These are phyloP conservation scores for Scyliorhinus canicula DNA, from an alignment of 2,797 vertebrate genomes.

Conservation along the genomic window DNA sequence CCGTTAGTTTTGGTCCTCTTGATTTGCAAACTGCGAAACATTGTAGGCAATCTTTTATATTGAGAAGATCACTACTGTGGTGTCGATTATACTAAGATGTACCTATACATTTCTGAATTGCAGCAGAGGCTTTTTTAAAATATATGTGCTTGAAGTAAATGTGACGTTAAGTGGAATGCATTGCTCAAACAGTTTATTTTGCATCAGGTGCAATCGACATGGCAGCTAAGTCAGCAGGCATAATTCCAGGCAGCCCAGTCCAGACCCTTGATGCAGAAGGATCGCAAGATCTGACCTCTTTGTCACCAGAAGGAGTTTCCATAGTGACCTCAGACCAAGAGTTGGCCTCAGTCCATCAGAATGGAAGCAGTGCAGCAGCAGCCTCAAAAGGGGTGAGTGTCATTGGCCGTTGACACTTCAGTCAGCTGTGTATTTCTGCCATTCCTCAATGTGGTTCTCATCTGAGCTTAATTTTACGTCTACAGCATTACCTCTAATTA, in stretches of 20 bases:
- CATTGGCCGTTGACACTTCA: neutral
- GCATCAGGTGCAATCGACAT: conserved; percentile 83
- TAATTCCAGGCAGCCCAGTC: conserved; percentile 79
- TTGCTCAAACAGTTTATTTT: neutral
- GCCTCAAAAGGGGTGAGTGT: conserved; percentile 63
- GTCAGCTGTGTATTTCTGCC: neutral
- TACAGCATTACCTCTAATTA: neutral
- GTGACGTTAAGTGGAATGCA: neutral
- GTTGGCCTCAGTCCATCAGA: conserved; percentile 51
- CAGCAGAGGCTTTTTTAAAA: neutral
- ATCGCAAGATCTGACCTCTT: conserved; percentile 53
- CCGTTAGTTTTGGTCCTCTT: neutral
- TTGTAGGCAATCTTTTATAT: neutral
- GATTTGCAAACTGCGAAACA: neutral
- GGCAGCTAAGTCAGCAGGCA: conserved; percentile 93
- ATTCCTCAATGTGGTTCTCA: neutral
- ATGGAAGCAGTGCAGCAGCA: conserved; percentile 47
- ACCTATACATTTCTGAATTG: neutral
- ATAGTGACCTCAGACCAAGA: conserved; percentile 48
- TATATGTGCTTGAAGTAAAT: neutral
- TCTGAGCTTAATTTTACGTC: too few relatives aligned
- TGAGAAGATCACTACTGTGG: neutral
- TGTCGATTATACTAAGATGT: conserved; percentile 7
- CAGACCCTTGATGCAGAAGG: conserved; percentile 62
- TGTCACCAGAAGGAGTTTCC: conserved; percentile 54